Conservation (phyloP, 2,888 invertebrate genomes). For the Amphipyra berbera region DNA sequence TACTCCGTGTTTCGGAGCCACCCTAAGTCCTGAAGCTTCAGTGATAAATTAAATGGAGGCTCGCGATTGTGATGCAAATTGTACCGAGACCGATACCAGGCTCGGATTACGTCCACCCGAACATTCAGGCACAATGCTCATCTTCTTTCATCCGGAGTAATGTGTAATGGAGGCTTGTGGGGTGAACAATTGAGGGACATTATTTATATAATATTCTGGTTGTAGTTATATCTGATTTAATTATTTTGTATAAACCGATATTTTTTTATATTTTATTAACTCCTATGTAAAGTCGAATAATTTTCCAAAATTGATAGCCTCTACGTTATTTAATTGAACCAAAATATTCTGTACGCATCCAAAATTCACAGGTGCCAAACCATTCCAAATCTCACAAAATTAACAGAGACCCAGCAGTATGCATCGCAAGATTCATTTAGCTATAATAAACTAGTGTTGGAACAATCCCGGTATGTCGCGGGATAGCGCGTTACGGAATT, state of each 20-base stretch:
- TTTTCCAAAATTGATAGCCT: no score
- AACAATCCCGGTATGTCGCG: constrained; percentile 16
- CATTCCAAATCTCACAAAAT: constrained; percentile 6
- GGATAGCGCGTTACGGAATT: constrained; percentile 5
- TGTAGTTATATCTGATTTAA: neutral
- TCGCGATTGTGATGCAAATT: constrained; percentile 54
- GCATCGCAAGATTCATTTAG: constrained; percentile 31
- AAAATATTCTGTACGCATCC: no score
- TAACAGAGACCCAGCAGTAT: constrained; percentile 12
- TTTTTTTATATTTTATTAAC: no score
- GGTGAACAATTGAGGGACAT: neutral
- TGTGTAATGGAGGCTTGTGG: neutral
- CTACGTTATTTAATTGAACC: no score
- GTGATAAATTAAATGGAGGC: constrained; percentile 45
- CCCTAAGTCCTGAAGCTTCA: constrained; percentile 24
- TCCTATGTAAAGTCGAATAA: no score
- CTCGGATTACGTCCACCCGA: constrained; percentile 1
- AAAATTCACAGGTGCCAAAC: neutral
- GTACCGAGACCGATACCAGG: constrained; percentile 9
- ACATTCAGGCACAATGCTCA: neutral
- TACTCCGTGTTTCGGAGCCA: constrained; percentile 3
- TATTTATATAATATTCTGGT: no score
- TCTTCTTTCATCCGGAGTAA: constrained; percentile 5
- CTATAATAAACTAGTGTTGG: constrained; percentile 24
- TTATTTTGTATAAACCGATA: no score